Percentiles rank a stretch among this genome's conserved stretches.
Evolutionary conservation across 2,888 invertebrate genomes (phyloP).

Genomic region (Parascotia fuliginaria): DNA sequence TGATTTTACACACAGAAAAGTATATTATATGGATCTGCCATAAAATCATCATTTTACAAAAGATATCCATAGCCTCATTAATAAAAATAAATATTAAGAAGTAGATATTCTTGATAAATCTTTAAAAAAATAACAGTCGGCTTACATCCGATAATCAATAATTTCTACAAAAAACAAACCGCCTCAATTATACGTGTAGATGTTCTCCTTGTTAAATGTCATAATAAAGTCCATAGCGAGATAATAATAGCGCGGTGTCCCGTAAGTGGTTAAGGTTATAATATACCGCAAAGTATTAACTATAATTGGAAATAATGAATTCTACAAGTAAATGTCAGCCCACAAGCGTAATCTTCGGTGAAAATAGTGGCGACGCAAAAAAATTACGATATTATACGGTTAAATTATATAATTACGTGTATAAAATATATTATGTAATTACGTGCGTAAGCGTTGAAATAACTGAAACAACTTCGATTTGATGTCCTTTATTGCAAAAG

Average conservation of each 20-base stretch:
- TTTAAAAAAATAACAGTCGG: constrained; percentile 5
- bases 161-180: constrained; percentile 13
- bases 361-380: constrained; percentile 35
- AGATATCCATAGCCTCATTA: too few species aligned
- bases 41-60: constrained; percentile 4
- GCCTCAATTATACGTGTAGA: constrained; percentile 16
- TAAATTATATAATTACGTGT: not conserved
- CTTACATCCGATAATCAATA: constrained; percentile 8
- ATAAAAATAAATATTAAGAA: too few species aligned
- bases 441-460: constrained; percentile 2
- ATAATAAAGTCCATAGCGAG: constrained; percentile 38
- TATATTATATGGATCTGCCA: too few species aligned
- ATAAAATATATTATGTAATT: too few species aligned
- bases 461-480: not conserved
- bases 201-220: constrained; percentile 31
- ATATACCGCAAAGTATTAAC: constrained; percentile 44
- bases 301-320: constrained; percentile 56
- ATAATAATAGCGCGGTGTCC: constrained; percentile 29
- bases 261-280: constrained; percentile 23
- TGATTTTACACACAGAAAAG: too few species aligned
- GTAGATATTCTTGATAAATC: not conserved
- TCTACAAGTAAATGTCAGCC: constrained; percentile 56
- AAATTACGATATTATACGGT: constrained; percentile 7
- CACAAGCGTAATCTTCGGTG: constrained; percentile 47
- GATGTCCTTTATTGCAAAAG: not conserved